Percentiles rank a stretch among this genome's conserved stretches.
phyloP scores from a whole-genome alignment of 2,888 invertebrate species.

The Notocelia uddmanniana region DNA sequence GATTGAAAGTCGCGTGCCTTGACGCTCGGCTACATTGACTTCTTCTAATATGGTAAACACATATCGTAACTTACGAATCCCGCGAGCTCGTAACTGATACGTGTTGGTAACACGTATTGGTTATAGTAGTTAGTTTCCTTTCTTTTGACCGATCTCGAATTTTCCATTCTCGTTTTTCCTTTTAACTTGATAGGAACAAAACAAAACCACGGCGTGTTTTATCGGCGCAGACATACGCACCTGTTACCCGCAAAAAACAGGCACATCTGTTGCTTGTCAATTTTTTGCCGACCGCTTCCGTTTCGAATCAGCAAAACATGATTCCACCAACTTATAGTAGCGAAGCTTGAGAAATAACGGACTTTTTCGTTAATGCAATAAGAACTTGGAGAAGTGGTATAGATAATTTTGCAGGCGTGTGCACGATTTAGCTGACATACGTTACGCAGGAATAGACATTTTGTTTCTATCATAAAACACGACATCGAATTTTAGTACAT shows the following conservation, averaged over 20 bases:
- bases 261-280: conserved; percentile 48
- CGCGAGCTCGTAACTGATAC: neutral
- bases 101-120: too few species aligned
- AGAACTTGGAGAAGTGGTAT: neutral
- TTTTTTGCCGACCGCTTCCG: conserved; percentile 47
- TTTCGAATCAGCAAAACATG: conserved; percentile 30
- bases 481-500: neutral
- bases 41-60: neutral
- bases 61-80: neutral
- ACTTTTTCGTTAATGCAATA: neutral
- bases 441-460: conserved; percentile 13
- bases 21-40: too few species aligned
- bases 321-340: neutral
- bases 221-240: conserved; percentile 35
- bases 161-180: conserved; percentile 15
- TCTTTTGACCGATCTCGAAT: neutral
- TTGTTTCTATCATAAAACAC: conserved; percentile 2
- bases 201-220: conserved; percentile 21
- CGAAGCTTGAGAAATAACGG: neutral
- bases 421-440: conserved; percentile 36
- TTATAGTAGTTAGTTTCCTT: neutral
- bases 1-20: too few species aligned
- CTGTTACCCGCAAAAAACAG: conserved; percentile 42
- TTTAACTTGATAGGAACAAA: conserved; percentile 32
- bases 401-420: neutral